Evolutionary conservation across 35 echinoderm and acorn worm species (phyloP).

Genomic region (Apostichopus californicus): DNA sequence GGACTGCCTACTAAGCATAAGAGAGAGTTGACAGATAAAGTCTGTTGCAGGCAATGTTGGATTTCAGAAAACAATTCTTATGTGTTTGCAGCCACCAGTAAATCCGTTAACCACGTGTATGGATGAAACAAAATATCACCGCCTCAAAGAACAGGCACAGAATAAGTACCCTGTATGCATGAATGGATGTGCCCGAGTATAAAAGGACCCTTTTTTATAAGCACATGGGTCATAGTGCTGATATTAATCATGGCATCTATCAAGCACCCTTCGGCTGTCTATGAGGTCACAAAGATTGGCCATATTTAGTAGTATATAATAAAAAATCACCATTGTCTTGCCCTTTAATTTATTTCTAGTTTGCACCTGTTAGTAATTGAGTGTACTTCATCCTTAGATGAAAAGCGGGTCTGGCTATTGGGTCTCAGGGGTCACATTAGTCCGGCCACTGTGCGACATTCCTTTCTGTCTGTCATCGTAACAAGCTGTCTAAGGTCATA

Average conservation of each 20-base stretch:
- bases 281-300: too few relatives aligned
- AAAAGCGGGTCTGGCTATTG: too few relatives aligned
- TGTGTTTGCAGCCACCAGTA: conserved; percentile 54
- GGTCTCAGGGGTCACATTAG: too few relatives aligned
- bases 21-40: conserved; percentile 31
- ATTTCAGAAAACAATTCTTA: conserved; percentile 30
- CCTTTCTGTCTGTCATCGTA: too few relatives aligned
- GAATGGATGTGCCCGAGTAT: conserved; percentile 58
- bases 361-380: too few relatives aligned
- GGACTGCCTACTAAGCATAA: conserved; percentile 38
- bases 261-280: not conserved
- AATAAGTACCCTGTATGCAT: conserved; percentile 36
- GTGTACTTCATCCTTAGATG: too few relatives aligned
- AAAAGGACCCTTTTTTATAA: conserved; percentile 60
- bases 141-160: conserved; percentile 62
- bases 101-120: conserved; percentile 58
- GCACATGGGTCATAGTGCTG: conserved; percentile 60
- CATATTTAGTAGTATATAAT: too few relatives aligned
- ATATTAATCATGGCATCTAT: not conserved
- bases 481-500: too few relatives aligned
- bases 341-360: too few relatives aligned
- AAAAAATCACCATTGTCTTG: too few relatives aligned
- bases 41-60: not conserved
- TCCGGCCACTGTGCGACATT: too few relatives aligned
- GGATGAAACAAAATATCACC: conserved; percentile 54